Conservation (phyloP, 30 jellyfish, hydroid and myxozoan species). For the Mastigias papua region DNA sequence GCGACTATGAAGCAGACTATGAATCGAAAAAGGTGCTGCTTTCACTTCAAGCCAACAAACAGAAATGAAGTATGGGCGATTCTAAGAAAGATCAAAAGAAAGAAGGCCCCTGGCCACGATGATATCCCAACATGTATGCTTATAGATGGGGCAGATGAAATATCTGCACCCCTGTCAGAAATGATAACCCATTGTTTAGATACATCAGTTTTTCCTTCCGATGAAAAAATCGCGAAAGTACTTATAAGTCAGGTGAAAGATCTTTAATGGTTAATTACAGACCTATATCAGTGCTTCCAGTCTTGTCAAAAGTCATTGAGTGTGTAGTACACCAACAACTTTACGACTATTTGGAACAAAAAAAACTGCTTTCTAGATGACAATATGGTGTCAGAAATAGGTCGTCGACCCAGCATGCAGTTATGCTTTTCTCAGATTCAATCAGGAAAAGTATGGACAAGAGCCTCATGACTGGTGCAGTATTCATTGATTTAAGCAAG, state of each 20-base stretch:
- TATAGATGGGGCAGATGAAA: slow-evolving; percentile 61
- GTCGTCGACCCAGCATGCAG: slow-evolving; percentile 42
- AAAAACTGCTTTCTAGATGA: slow-evolving; percentile 4
- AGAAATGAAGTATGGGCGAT: slow-evolving; percentile 34
- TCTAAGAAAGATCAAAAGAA: slow-evolving; percentile 52
- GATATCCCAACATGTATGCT: slow-evolving; percentile 59
- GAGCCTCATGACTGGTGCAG: slow-evolving; percentile 79
- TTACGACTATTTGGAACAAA: slow-evolving; percentile 27
- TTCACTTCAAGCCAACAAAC: slow-evolving; percentile 46
- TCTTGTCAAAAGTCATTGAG: slow-evolving; percentile 51
- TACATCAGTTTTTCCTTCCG: slow-evolving; percentile 24
- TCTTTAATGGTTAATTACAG: slow-evolving; percentile 47
- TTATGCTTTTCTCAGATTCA: slow-evolving; percentile 28
- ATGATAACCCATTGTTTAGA: slow-evolving; percentile 28
- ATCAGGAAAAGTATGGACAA: slow-evolving; percentile 62
- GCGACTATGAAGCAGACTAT: slow-evolving; percentile 21
- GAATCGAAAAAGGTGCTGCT: slow-evolving; percentile 43
- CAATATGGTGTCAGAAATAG: slow-evolving; percentile 38
- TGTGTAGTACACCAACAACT: slow-evolving; percentile 39
- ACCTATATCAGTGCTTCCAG: slow-evolving; percentile 36
- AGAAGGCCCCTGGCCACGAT: slow-evolving; percentile 40
- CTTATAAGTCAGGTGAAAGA: slow-evolving; percentile 43
- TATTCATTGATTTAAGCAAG: slow-evolving; percentile 63
- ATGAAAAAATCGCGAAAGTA: slow-evolving; percentile 38
- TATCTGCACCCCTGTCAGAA: slow-evolving; percentile 48